Percentiles rank a stretch among this genome's conserved stretches.
Conservation (phyloP, 2,113 vertebrate species). For the Megaleporinus macrocephalus region DNA sequence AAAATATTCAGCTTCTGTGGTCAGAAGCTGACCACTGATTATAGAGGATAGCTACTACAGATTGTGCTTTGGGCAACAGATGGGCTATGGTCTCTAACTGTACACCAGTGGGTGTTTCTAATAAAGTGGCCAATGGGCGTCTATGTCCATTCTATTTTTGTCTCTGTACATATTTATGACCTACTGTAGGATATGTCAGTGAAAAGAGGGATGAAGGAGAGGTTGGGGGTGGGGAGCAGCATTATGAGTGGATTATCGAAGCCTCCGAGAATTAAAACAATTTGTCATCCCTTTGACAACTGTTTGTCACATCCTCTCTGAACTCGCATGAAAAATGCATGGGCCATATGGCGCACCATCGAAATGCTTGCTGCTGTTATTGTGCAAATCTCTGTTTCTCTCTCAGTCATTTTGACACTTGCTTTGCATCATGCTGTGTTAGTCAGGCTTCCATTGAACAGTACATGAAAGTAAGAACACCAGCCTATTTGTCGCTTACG, state of each 20-base stretch:
- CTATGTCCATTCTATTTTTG: neutral
- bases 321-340: conserved; percentile 54
- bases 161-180: neutral
- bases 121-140: neutral
- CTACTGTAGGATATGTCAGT: neutral
- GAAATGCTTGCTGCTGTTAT: conserved; percentile 18
- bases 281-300: conserved; percentile 67
- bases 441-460: neutral
- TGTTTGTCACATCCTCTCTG: conserved; percentile 72
- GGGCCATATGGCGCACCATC: conserved; percentile 40
- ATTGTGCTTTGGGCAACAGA: neutral
- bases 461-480: neutral
- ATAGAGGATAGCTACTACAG: neutral
- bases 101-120: neutral
- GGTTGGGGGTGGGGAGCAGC: neutral
- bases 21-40: neutral
- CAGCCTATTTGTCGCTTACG: neutral
- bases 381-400: neutral
- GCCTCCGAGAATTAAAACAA: conserved; percentile 68
- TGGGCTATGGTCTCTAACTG: neutral
- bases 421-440: conserved; percentile 31
- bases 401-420: conserved; percentile 17
- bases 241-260: conserved; percentile 10
- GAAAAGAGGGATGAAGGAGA: conserved; percentile 1
- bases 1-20: neutral